These are phyloP conservation scores for Bostrychus sinensis DNA, from an alignment of 2,113 vertebrate genomes.

Conservation along the genomic window DNA sequence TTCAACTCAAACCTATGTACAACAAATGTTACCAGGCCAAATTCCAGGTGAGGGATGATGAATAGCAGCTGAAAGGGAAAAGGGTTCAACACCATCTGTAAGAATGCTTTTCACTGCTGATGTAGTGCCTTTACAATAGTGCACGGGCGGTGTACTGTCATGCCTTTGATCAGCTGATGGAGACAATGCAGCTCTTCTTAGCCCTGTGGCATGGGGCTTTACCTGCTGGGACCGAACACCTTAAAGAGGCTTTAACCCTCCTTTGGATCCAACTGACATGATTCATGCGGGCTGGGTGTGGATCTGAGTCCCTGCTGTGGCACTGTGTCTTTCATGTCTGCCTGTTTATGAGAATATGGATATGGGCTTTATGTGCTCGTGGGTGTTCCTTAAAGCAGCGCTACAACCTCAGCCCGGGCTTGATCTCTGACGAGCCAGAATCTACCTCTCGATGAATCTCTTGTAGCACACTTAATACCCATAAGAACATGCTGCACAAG, in stretches of 20 bases:
- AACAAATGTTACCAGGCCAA: slow-evolving; percentile 61
- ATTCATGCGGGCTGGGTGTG: slow-evolving; percentile 72
- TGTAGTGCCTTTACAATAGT: slow-evolving; percentile 43
- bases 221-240: slow-evolving; percentile 74
- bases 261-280: slow-evolving; percentile 73
- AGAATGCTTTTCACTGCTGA: slow-evolving; percentile 55
- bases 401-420: slow-evolving; percentile 78
- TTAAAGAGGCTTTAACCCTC: slow-evolving; percentile 81
- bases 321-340: slow-evolving; percentile 73
- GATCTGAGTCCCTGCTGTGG: slow-evolving; percentile 70
- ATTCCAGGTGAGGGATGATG: slow-evolving; percentile 64
- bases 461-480: slow-evolving; percentile 84
- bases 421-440: slow-evolving; percentile 81
- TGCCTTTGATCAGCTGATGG: slow-evolving; percentile 74
- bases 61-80: slow-evolving; percentile 53
- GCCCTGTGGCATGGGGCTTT: slow-evolving; percentile 64
- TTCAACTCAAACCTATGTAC: slow-evolving; percentile 50
- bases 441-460: slow-evolving; percentile 86
- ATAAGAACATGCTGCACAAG: slow-evolving; percentile 75
- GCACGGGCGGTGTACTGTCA: slow-evolving; percentile 20
- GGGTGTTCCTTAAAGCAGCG: slow-evolving; percentile 77
- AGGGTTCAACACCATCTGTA: slow-evolving; percentile 49
- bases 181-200: slow-evolving; percentile 67
- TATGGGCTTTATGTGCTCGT: slow-evolving; percentile 61
- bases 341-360: slow-evolving; percentile 79